Conservation (phyloP, 2,888 invertebrate species). For the Drosophila kuntzei region DNA sequence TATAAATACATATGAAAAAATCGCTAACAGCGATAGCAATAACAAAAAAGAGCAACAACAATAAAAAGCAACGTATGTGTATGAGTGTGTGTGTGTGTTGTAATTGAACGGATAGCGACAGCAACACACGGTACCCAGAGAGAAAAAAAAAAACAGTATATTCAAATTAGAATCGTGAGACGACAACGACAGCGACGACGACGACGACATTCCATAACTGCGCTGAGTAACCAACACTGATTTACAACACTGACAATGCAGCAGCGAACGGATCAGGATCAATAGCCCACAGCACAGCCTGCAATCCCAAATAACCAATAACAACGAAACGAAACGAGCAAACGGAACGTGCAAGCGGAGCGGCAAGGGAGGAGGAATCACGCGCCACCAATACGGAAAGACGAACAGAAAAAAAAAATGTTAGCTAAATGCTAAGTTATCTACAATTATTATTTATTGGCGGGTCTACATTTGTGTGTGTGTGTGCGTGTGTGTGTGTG, state of each 20-base stretch:
- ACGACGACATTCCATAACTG: constrained; percentile 78
- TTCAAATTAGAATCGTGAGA: constrained; percentile 59
- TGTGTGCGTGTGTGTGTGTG: constrained; percentile 15
- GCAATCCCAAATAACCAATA: constrained; percentile 13
- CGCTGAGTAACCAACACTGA: constrained; percentile 53
- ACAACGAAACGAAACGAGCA: constrained; percentile 13
- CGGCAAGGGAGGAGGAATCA: constrained; percentile 56
- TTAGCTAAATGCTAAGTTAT: constrained; percentile 77
- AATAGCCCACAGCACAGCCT: constrained; percentile 34
- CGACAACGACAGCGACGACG: constrained; percentile 14
- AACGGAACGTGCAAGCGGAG: constrained; percentile 14
- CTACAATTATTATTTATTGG: constrained; percentile 77
- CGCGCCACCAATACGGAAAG: constrained; percentile 72
- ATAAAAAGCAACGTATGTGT: constrained; percentile 41
- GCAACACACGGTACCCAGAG: constrained; percentile 40
- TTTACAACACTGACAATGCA: constrained; percentile 49
- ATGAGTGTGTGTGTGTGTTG: constrained; percentile 48
- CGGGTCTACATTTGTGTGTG: constrained; percentile 42
- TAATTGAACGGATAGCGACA: constrained; percentile 59
- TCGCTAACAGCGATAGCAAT: constrained; percentile 60
- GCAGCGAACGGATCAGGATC: constrained; percentile 58
- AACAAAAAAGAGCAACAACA: constrained; percentile 60
- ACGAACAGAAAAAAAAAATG: constrained; percentile 57
- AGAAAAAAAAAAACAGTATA: constrained; percentile 34
- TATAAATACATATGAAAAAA: constrained; percentile 70